These are phyloP conservation scores for Pammene fasciana DNA, from an alignment of 2,888 invertebrate species.

Conservation along the genomic window DNA sequence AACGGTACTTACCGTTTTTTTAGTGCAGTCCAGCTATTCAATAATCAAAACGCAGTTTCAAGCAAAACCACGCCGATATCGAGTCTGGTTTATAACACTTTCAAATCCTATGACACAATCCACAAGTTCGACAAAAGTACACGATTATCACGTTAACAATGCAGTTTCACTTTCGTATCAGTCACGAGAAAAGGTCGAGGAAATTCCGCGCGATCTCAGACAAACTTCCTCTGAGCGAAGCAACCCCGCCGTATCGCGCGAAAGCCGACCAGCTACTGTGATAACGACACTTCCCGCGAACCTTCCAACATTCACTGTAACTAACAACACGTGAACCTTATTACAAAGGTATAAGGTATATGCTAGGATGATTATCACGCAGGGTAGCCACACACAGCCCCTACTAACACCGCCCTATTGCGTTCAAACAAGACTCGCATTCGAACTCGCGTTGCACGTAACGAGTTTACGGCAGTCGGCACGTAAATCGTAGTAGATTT, in stretches of 20 bases:
- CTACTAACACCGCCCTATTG: conserved; percentile 58
- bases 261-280: conserved; percentile 81
- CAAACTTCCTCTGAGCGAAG: conserved; percentile 65
- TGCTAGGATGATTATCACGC: conserved; percentile 51
- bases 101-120: conserved; percentile 61
- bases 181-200: conserved; percentile 62
- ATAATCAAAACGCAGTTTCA: conserved; percentile 77
- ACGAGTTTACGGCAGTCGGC: conserved; percentile 83
- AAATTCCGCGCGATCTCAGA: conserved; percentile 67
- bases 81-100: conserved; percentile 59
- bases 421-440: conserved; percentile 62
- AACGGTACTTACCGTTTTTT: conserved; percentile 64
- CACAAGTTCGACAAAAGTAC: conserved; percentile 61
- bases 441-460: conserved; percentile 72
- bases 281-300: conserved; percentile 78
- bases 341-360: too few relatives aligned
- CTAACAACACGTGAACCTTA: neutral
- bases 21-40: conserved; percentile 62
- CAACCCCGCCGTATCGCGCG: conserved; percentile 60
- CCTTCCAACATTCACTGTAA: conserved; percentile 62
- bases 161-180: conserved; percentile 78
- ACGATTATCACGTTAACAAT: conserved; percentile 69
- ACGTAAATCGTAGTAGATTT: conserved; percentile 82
- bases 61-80: conserved; percentile 78
- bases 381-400: conserved; percentile 70